Base-by-base conservation (phyloP, 2,797 vertebrate genomes). In the Ibycter americanus region DNA sequence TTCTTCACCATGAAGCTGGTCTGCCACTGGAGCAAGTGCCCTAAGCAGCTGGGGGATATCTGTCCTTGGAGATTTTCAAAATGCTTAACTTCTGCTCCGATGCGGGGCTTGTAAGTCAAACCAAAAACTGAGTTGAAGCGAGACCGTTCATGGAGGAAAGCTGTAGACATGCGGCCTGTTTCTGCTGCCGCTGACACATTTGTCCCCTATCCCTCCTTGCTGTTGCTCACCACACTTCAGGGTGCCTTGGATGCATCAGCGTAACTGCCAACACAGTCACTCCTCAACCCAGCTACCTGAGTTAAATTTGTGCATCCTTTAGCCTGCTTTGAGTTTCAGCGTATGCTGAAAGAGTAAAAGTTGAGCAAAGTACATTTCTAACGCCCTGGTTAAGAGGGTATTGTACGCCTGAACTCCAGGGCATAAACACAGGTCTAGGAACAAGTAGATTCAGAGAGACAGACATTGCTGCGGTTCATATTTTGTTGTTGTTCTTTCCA, bases 101-200 rank as follows among this genome's bases (percentile, higher is more conserved):
- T 4, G 3, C 55, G 12, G 0, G 1, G 12, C 47, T 74, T 0
- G 0, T 12, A 36, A 74, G 23, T 29, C 46, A 73, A 63, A 51
- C 29, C 29, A 27, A 65, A 72, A 85, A 8, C 9, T 87, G 44
- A 51, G 65, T 0, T 36, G 51, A 63, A 81, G 29, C 16, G n/a
- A 67, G 40, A 83, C 9, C 71, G 54, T 68, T 87, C 62, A 67
- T 21, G n/a, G 15, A 71, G 11, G 36, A 83, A 71, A 3, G 58
- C 32, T 82, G 20, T 52, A 72, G 46, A 65, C 19, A 38, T 0
- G 0, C 22, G 17, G 46, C 21, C 10, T 68, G 1, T 72, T 90
- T 58, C 56, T 90, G 47, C 32, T 93, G 56, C 29, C 40, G 42
- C 25, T 15, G 15, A 80, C 3, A 5, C 44, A 47, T 78, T 67